Conservation (phyloP, 2,113 vertebrate genomes). For the Nothocercus julius region DNA sequence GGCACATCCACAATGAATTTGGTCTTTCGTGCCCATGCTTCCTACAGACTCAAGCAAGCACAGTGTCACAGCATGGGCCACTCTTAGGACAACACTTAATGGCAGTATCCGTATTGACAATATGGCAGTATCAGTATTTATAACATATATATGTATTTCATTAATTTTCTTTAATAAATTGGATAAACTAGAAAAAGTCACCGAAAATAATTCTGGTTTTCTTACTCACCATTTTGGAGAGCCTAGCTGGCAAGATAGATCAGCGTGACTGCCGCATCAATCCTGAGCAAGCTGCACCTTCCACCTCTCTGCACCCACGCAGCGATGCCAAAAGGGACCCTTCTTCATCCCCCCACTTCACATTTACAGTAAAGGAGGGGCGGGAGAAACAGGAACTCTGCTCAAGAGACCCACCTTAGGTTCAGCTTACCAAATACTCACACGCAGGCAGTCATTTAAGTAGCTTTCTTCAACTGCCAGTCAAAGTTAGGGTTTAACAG, state of each 20-base stretch:
- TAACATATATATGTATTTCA: not conserved
- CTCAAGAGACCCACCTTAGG: not conserved
- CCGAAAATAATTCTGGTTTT: not conserved
- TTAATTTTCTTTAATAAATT: not conserved
- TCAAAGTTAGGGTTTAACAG: not conserved
- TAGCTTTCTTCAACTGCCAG: not conserved
- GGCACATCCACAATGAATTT: not conserved
- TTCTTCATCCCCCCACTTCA: not conserved
- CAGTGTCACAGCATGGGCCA: not conserved
- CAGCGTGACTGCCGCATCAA: not conserved
- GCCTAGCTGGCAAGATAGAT: not conserved
- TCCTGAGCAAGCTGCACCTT: not conserved
- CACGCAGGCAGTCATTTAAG: not conserved
- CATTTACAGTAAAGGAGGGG: not conserved
- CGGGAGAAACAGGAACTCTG: not conserved
- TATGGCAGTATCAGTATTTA: not conserved
- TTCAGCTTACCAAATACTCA: not conserved
- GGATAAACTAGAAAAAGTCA: not conserved
- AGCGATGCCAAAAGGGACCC: not conserved
- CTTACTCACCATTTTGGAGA: not conserved
- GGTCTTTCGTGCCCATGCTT: not conserved
- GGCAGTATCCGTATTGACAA: not conserved
- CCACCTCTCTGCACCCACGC: not conserved
- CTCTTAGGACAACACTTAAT: not conserved
- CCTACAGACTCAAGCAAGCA: not conserved